These are phyloP conservation scores for Atrina japonica DNA, from an alignment of 2,888 invertebrate genomes.

Conservation along the genomic window DNA sequence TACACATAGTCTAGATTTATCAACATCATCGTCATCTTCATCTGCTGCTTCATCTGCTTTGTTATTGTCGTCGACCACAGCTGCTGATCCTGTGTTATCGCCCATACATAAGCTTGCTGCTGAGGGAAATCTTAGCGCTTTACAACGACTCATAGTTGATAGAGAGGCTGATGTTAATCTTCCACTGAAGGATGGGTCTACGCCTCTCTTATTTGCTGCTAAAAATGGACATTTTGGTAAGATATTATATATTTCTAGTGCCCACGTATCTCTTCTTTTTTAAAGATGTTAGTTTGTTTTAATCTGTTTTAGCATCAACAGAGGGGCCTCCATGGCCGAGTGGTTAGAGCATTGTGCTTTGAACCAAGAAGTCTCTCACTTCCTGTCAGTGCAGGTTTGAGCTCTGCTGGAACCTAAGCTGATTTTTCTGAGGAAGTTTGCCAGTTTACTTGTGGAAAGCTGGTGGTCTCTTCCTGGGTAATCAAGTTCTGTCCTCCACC, in stretches of 20 bases:
- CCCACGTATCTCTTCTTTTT: too few relatives aligned
- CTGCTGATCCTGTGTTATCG: slow-evolving; percentile 54
- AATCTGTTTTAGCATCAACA: too few relatives aligned
- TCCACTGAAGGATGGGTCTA: slow-evolving; percentile 71
- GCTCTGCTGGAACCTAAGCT: too few relatives aligned
- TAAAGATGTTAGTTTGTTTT: too few relatives aligned
- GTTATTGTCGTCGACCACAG: slow-evolving; percentile 29
- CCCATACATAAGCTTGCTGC: slow-evolving; percentile 68
- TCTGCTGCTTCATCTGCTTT: slow-evolving; percentile 36
- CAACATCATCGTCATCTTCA: slow-evolving; percentile 29
- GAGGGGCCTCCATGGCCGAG: too few relatives aligned
- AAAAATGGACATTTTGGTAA: slow-evolving; percentile 72
- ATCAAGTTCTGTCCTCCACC: too few relatives aligned
- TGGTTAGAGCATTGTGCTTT: too few relatives aligned
- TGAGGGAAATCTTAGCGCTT: slow-evolving; percentile 61
- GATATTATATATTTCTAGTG: slow-evolving; percentile 9
- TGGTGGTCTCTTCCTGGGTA: too few relatives aligned
- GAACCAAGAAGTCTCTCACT: too few relatives aligned
- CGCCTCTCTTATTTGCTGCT: slow-evolving; percentile 72
- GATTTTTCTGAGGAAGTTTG: too few relatives aligned
- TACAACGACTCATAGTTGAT: slow-evolving; percentile 63
- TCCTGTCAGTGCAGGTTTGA: too few relatives aligned
- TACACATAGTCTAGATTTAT: slow-evolving; percentile 36
- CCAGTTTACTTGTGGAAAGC: too few relatives aligned
- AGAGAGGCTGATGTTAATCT: slow-evolving; percentile 69